These are phyloP conservation scores for Coracias cyanogaster DNA, from an alignment of 2,797 vertebrate genomes.

Conservation along the genomic window DNA sequence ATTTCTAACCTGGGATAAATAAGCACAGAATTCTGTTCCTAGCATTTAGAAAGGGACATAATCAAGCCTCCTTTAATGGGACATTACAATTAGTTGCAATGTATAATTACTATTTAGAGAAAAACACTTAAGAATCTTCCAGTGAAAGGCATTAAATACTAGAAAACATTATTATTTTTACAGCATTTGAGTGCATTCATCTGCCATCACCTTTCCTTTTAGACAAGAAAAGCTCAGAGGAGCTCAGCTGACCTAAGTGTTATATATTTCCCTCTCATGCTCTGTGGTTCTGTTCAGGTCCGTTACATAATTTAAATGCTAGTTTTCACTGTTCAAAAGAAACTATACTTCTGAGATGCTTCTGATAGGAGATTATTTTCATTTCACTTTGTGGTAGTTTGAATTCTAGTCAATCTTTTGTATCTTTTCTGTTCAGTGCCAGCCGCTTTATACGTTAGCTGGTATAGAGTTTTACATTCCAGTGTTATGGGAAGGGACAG, in stretches of 20 bases:
- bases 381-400: slow-evolving; percentile 34
- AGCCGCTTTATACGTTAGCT: slow-evolving; percentile 32
- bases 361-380: slow-evolving; percentile 46
- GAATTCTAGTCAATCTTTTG: slow-evolving; percentile 55
- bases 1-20: neutral
- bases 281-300: neutral
- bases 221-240: slow-evolving; percentile 24
- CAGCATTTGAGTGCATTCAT: neutral
- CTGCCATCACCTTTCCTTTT: neutral
- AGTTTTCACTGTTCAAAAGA: slow-evolving; percentile 32
- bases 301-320: slow-evolving; percentile 37
- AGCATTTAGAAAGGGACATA: neutral
- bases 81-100: neutral
- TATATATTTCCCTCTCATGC: neutral
- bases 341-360: slow-evolving; percentile 38
- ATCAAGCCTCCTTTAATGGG: neutral
- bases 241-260: slow-evolving; percentile 7
- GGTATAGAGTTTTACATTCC: slow-evolving; percentile 16
- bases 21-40: neutral
- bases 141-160: neutral
- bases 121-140: neutral
- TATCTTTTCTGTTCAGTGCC: neutral
- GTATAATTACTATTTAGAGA: neutral
- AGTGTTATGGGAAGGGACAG: neutral
- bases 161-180: neutral